Evolutionary conservation across 1,140 invertebrate genomes (phyloP).

Genomic region (Sycophaga agraensis): DNA sequence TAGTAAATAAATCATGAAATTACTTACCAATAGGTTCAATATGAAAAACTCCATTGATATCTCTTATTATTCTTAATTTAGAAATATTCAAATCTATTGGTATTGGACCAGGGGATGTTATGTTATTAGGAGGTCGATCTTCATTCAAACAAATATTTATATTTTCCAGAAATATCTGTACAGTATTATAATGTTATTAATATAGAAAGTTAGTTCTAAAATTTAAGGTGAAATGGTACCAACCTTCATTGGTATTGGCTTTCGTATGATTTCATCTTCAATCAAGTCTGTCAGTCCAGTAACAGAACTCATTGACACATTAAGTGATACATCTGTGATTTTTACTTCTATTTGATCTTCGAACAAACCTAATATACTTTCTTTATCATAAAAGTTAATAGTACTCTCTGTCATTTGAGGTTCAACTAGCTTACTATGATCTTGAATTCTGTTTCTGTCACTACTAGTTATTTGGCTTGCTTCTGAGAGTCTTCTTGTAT

Average conservation of each 20-base stretch:
- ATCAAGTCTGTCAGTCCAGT: constrained; percentile 77
- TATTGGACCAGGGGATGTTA: constrained; percentile 78
- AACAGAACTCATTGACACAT: constrained; percentile 78
- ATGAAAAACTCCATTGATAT: constrained; percentile 70
- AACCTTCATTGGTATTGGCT: constrained; percentile 78
- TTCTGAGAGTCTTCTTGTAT: constrained; percentile 49
- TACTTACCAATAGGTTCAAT: constrained; percentile 64
- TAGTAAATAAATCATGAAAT: background rate
- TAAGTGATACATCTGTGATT: constrained; percentile 68
- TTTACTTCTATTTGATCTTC: constrained; percentile 62
- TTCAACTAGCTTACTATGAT: constrained; percentile 16
- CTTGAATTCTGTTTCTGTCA: constrained; percentile 28
- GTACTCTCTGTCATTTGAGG: background rate
- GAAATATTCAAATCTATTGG: constrained; percentile 77
- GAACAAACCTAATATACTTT: constrained; percentile 46
- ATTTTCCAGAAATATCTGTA: constrained; percentile 70
- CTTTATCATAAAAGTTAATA: constrained; percentile 47
- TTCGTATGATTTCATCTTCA: constrained; percentile 81
- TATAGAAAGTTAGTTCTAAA: constrained; percentile 3
- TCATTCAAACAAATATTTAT: constrained; percentile 72
- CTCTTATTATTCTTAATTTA: constrained; percentile 68
- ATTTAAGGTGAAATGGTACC: constrained; percentile 2
- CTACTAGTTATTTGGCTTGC: constrained; percentile 36
- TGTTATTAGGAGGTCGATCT: constrained; percentile 77
- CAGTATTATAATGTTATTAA: constrained; percentile 4